Percentiles rank a stretch among this genome's conserved stretches.
Conservation (phyloP, 2,797 vertebrate species). For the Xiphorhynchus erythropygius region DNA sequence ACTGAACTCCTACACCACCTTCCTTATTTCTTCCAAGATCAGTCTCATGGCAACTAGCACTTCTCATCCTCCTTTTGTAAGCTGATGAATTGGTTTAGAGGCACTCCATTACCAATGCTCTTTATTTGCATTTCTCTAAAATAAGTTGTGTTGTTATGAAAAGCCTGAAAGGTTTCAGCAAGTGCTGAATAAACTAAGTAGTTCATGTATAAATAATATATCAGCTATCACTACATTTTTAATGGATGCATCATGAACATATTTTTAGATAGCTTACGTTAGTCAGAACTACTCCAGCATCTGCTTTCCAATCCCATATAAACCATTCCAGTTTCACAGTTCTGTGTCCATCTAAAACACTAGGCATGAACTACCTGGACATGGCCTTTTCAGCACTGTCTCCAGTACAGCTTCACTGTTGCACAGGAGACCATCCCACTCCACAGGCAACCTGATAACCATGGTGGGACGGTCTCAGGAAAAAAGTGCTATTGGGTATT, state of each 20-base stretch:
- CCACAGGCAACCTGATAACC: not conserved
- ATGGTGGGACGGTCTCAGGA: not conserved
- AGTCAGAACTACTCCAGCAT: not conserved
- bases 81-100: not conserved
- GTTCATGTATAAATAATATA: constrained; percentile 63
- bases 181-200: constrained; percentile 39
- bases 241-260: not conserved
- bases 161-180: constrained; percentile 1
- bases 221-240: constrained; percentile 55
- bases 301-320: not conserved
- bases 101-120: not conserved
- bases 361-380: not conserved
- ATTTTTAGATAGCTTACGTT: constrained; percentile 41
- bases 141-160: not conserved
- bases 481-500: not conserved
- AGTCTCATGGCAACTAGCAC: constrained; percentile 51
- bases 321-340: not conserved
- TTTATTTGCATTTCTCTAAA: constrained; percentile 19
- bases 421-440: not conserved
- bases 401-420: not conserved
- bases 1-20: constrained; percentile 54
- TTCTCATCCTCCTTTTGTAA: constrained; percentile 7
- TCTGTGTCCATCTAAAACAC: not conserved
- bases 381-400: not conserved
- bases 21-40: constrained; percentile 16